phyloP scores from a whole-genome alignment of 2,888 invertebrate species.

The Aphidoletes aphidimyza region DNA sequence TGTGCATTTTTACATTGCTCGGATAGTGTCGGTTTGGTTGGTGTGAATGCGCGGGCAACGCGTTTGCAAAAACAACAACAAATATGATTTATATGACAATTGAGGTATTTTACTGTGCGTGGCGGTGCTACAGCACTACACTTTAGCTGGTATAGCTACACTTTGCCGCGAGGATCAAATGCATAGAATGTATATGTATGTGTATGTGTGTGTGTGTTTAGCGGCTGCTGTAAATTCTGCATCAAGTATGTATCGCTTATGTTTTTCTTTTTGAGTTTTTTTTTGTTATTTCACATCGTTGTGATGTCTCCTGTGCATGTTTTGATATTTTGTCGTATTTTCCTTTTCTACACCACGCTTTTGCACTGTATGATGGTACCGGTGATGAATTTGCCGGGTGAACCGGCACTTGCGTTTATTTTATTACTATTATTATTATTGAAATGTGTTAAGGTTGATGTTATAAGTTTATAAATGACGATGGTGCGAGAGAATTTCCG shows the following conservation, averaged over 20 bases:
- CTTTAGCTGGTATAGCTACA: not conserved
- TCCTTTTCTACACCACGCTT: not conserved
- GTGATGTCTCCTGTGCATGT: slow-evolving; percentile 24
- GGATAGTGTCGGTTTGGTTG: slow-evolving; percentile 21
- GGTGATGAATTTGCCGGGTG: slow-evolving; percentile 38
- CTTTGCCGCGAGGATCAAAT: slow-evolving; percentile 27
- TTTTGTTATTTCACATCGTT: slow-evolving; percentile 25
- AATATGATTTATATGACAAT: slow-evolving; percentile 46
- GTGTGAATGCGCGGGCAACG: slow-evolving; percentile 14
- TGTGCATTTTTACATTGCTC: not conserved
- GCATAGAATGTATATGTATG: not conserved
- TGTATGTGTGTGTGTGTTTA: not conserved
- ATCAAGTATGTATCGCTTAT: not conserved
- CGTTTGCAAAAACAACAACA: slow-evolving; percentile 26
- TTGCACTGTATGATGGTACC: not conserved
- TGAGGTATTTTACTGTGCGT: slow-evolving; percentile 41
- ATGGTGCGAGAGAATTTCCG: not conserved
- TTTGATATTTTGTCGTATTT: not conserved
- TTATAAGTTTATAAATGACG: slow-evolving; percentile 15
- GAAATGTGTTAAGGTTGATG: slow-evolving; percentile 12
- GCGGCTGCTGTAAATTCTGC: slow-evolving; percentile 38
- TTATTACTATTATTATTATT: slow-evolving; percentile 41
- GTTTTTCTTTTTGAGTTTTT: not conserved
- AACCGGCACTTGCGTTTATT: slow-evolving; percentile 22
- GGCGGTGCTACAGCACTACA: not conserved